These are phyloP conservation scores for Osmoderma eremita DNA, from an alignment of 2,888 invertebrate genomes.

Conservation along the genomic window DNA sequence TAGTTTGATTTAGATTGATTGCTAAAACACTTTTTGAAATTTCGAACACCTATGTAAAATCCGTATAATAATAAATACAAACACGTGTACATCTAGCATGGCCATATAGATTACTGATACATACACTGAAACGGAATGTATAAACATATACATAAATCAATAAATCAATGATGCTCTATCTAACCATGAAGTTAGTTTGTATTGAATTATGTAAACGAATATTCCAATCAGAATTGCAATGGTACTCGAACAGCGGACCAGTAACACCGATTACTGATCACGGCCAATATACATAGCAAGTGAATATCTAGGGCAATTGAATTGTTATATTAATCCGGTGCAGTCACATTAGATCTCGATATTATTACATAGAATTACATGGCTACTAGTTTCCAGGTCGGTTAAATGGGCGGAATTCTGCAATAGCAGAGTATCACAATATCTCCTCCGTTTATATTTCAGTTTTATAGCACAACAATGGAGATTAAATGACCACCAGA, in stretches of 20 bases:
- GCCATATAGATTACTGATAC: no score
- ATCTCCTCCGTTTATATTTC: not conserved
- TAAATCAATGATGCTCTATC: no score
- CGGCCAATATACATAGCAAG: constrained; percentile 20
- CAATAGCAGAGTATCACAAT: not conserved
- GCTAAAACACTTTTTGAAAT: no score
- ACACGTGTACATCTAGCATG: no score
- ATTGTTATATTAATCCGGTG: constrained; percentile 34
- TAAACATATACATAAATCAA: no score
- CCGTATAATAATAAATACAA: no score
- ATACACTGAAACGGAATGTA: no score
- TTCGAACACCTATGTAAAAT: no score
- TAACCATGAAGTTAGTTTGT: no score
- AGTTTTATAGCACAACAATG: not conserved
- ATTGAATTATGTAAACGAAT: no score
- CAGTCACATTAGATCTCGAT: constrained; percentile 20
- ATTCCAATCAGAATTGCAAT: constrained; percentile 22
- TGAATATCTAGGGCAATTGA: constrained; percentile 30
- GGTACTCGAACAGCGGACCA: constrained; percentile 13
- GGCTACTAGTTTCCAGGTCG: constrained; percentile 14
- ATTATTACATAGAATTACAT: constrained; percentile 18
- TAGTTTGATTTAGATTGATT: no score
- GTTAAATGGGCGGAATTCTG: not conserved
- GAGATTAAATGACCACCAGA: constrained; percentile 5
- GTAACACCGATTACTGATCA: constrained; percentile 4